These are phyloP conservation scores for Lampris megalopsis DNA, from an alignment of 2,113 vertebrate genomes.

Conservation along the genomic window DNA sequence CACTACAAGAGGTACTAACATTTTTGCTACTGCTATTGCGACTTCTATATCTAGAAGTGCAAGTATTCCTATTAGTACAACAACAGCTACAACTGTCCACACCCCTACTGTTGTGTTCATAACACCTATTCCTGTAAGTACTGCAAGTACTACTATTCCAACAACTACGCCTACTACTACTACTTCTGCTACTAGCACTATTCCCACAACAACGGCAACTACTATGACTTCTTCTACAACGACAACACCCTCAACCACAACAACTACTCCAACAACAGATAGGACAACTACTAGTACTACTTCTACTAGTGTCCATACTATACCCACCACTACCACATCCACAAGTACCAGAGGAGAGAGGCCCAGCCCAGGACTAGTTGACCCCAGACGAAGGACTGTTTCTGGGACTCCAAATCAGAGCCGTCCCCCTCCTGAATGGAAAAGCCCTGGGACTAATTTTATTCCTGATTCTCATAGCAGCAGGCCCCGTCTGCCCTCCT, in stretches of 20 bases:
- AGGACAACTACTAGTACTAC: slow-evolving; percentile 4
- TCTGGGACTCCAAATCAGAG: slow-evolving; percentile 52
- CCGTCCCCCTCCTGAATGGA: slow-evolving; percentile 68
- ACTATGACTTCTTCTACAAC: slow-evolving; percentile 8
- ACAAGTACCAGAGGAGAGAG: slow-evolving; percentile 42
- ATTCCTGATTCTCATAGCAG: slow-evolving; percentile 81
- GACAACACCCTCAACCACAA: background rate
- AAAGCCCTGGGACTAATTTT: slow-evolving; percentile 77
- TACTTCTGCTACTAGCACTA: slow-evolving; percentile 1
- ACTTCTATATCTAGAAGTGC: background rate
- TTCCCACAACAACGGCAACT: slow-evolving; percentile 7
- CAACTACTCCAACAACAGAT: slow-evolving; percentile 5
- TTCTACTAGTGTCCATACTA: background rate
- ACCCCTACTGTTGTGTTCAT: background rate
- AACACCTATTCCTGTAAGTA: slow-evolving; percentile 28
- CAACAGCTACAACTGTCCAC: background rate
- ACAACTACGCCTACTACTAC: background rate
- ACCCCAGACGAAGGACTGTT: slow-evolving; percentile 54
- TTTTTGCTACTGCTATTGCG: background rate
- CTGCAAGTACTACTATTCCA: slow-evolving; percentile 1
- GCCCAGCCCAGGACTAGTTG: slow-evolving; percentile 18
- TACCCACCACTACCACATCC: slow-evolving; percentile 24
- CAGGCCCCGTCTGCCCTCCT: slow-evolving; percentile 41
- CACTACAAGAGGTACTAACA: slow-evolving; percentile 18
- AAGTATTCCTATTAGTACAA: background rate